phyloP scores from a whole-genome alignment of 2,797 vertebrate species.

The Discoglossus pictus region DNA sequence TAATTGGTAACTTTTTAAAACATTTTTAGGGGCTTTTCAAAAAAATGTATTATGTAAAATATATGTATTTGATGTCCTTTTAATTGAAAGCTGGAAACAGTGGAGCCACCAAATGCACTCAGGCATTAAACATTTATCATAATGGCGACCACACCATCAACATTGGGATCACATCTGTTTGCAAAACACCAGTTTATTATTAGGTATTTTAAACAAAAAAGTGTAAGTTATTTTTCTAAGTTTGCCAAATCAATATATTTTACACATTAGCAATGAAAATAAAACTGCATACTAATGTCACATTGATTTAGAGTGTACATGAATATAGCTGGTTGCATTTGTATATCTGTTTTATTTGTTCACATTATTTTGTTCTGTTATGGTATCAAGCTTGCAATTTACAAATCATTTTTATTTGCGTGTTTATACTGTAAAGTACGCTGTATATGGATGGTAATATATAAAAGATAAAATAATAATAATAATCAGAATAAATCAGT shows the following conservation, averaged over 20 bases:
- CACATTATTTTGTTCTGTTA: constrained; percentile 39
- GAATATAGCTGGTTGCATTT: constrained; percentile 39
- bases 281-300: constrained; percentile 36
- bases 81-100: constrained; percentile 29
- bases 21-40: no score
- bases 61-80: no score
- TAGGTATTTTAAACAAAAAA: neutral
- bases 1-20: no score
- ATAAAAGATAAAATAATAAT: constrained; percentile 43
- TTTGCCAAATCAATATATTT: constrained; percentile 35
- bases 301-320: constrained; percentile 40
- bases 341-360: constrained; percentile 49
- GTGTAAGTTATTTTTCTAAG: constrained; percentile 7
- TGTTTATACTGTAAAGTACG: constrained; percentile 44
- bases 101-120: constrained; percentile 20
- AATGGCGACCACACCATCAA: constrained; percentile 13
- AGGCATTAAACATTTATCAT: constrained; percentile 28
- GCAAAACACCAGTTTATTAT: constrained; percentile 2
- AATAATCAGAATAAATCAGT: constrained; percentile 44
- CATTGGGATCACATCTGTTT: constrained; percentile 26
- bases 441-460: constrained; percentile 27
- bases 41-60: no score
- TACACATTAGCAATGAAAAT: constrained; percentile 32
- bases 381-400: constrained; percentile 41
- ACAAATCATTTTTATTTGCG: constrained; percentile 47